A percentile compares a stretch with the other conserved stretches of the same genome.
Evolutionary conservation across 2,113 vertebrate genomes (phyloP).

Genomic region (Pelusios castaneus): DNA sequence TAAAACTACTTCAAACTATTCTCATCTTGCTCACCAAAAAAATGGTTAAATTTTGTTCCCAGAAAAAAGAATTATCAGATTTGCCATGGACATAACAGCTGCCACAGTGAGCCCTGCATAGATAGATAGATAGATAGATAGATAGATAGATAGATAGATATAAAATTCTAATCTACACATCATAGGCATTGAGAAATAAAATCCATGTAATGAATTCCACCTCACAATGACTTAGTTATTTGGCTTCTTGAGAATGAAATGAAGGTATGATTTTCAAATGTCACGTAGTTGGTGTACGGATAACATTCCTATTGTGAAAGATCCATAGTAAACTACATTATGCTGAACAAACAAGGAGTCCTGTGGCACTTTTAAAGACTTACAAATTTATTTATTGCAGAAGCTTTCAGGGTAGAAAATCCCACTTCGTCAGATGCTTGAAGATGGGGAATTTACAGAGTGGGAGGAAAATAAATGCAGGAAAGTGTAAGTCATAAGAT

Average conservation of each 20-base stretch:
- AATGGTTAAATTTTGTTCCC: not conserved
- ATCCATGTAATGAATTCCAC: not conserved
- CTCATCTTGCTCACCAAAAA: not conserved
- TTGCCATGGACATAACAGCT: not conserved
- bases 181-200: not conserved
- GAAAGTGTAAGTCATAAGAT: no score
- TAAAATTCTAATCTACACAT: not conserved
- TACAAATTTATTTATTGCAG: no score
- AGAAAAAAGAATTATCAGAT: not conserved
- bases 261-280: not conserved
- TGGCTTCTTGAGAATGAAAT: constrained; percentile 7
- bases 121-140: no score
- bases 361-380: no score
- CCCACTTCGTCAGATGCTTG: no score
- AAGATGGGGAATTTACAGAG: no score
- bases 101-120: not conserved
- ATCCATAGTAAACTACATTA: not conserved
- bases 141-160: no score
- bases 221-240: constrained; percentile 1
- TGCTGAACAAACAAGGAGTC: no score
- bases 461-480: no score
- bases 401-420: no score
- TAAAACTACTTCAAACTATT: not conserved
- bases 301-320: not conserved
- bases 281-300: not conserved